Evolutionary conservation across 2,797 vertebrate species (phyloP).

Genomic region (Malacoraja senta): DNA sequence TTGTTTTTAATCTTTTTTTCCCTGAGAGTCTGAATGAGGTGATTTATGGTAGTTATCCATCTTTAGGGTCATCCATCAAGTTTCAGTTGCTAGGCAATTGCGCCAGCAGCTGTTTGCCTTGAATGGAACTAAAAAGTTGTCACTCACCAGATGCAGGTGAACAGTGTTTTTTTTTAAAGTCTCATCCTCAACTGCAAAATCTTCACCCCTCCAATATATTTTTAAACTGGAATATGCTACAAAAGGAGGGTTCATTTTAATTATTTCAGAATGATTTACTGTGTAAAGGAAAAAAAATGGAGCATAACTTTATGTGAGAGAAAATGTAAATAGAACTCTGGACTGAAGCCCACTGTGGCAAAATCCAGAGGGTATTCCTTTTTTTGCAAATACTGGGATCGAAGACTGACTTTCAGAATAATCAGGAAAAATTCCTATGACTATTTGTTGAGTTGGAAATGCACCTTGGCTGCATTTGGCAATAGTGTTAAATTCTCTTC

Average conservation of each 20-base stretch:
- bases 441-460: neutral
- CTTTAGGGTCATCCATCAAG: slow-evolving; percentile 99
- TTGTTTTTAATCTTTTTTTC: slow-evolving; percentile 71
- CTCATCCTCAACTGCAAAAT: slow-evolving; percentile 1
- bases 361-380: too few species aligned
- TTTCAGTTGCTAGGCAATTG: slow-evolving; percentile 98
- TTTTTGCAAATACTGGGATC: neutral
- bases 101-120: slow-evolving; percentile 97
- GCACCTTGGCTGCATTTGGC: neutral
- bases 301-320: neutral
- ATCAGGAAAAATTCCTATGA: neutral
- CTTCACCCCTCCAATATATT: neutral
- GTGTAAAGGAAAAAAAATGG: neutral
- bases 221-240: neutral
- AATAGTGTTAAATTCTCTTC: neutral
- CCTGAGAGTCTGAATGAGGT: slow-evolving; percentile 79
- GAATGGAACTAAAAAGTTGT: slow-evolving; percentile 76
- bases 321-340: neutral
- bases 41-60: slow-evolving; percentile 99
- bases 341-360: neutral
- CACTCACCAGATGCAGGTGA: slow-evolving; percentile 73
- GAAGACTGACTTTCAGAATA: neutral
- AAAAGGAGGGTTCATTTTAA: neutral
- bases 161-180: slow-evolving; percentile 54
- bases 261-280: neutral